Conservation (phyloP, 2,888 invertebrate species). For the Trissolcus brochymenae region DNA sequence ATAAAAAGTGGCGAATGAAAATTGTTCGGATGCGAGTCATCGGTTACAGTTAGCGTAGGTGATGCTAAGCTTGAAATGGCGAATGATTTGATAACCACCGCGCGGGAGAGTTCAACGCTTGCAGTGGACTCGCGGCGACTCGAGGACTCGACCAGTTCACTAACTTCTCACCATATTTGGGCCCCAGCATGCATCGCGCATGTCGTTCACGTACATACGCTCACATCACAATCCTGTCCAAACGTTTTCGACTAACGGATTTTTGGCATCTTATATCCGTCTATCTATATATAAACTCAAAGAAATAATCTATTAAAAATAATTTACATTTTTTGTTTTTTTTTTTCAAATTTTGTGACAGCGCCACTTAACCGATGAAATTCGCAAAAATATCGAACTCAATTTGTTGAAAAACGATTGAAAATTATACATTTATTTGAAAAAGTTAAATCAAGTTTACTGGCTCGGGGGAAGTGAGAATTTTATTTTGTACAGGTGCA, state of each 20-base stretch:
- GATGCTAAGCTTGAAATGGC: slow-evolving; percentile 50
- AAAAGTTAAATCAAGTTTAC: too few relatives aligned
- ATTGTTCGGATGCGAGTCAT: slow-evolving; percentile 25
- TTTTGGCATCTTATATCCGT: slow-evolving; percentile 38
- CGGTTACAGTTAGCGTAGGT: slow-evolving; percentile 57
- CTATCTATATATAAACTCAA: slow-evolving; percentile 28
- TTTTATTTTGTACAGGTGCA: too few relatives aligned
- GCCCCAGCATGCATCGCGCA: slow-evolving; percentile 58
- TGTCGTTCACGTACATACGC: slow-evolving; percentile 41
- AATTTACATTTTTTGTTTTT: background rate
- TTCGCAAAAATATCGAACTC: background rate
- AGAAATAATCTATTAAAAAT: background rate
- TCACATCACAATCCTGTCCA: slow-evolving; percentile 11
- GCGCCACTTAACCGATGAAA: too few relatives aligned
- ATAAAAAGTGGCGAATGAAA: slow-evolving; percentile 15
- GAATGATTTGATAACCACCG: slow-evolving; percentile 62
- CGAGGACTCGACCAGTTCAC: slow-evolving; percentile 57
- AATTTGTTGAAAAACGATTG: too few relatives aligned
- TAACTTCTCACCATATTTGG: slow-evolving; percentile 65
- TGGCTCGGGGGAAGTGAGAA: too few relatives aligned
- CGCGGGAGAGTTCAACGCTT: slow-evolving; percentile 71
- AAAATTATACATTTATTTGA: background rate
- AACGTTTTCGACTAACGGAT: slow-evolving; percentile 58
- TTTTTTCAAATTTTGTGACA: background rate
- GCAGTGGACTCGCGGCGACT: slow-evolving; percentile 61